These are phyloP conservation scores for Baccha elongata DNA, from an alignment of 2,888 invertebrate genomes.

Conservation along the genomic window DNA sequence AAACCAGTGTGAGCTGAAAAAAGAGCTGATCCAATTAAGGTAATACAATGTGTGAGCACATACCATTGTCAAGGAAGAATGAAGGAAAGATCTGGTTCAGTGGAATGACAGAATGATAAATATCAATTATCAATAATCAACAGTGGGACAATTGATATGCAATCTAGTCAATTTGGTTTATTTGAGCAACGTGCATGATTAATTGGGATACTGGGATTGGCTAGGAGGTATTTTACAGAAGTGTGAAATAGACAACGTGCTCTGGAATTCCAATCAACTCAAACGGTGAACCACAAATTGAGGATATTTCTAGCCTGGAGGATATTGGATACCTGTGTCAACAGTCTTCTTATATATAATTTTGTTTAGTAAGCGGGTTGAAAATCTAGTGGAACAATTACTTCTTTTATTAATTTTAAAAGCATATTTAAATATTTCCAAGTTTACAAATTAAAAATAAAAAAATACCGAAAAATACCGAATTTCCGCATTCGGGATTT, in stretches of 20 bases:
- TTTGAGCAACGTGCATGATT: conserved; percentile 53
- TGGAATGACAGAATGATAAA: conserved; percentile 57
- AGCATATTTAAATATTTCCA: no score
- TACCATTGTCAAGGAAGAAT: not conserved
- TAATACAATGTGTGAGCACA: conserved; percentile 58
- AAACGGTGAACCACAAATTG: conserved; percentile 31
- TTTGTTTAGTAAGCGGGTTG: no score
- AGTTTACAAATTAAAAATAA: no score
- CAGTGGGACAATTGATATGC: conserved; percentile 60
- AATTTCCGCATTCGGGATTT: no score
- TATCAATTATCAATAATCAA: conserved; percentile 62
- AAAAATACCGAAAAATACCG: no score
- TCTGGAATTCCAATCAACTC: conserved; percentile 30
- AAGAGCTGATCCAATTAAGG: conserved; percentile 60
- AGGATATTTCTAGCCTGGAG: not conserved
- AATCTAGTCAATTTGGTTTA: conserved; percentile 64
- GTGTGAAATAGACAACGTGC: conserved; percentile 31
- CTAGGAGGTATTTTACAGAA: conserved; percentile 26
- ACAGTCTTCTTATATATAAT: no score
- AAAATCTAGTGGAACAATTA: no score
- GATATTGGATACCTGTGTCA: no score
- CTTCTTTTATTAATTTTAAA: no score
- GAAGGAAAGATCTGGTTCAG: conserved; percentile 42
- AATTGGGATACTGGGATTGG: conserved; percentile 42
- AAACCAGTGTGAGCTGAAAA: not conserved